These are phyloP conservation scores for Cerastoderma edule DNA, from an alignment of 2,888 invertebrate species.

Conservation along the genomic window DNA sequence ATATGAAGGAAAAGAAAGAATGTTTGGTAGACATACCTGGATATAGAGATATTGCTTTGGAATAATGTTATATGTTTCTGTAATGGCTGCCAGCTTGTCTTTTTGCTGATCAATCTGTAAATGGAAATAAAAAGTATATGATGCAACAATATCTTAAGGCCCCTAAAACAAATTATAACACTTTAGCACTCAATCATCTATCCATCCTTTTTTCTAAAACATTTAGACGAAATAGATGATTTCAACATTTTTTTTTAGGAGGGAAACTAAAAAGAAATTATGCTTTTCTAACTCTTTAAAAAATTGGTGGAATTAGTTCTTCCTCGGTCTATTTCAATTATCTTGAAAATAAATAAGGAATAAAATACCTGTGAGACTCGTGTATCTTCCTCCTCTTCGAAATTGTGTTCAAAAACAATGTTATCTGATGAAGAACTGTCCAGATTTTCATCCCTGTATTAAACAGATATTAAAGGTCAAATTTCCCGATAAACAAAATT, in stretches of 20 bases:
- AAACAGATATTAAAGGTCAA: constrained; percentile 3
- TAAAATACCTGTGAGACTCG: background rate
- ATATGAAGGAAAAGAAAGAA: no score
- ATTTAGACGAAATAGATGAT: no score
- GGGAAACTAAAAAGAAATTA: no score
- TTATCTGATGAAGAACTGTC: constrained; percentile 66
- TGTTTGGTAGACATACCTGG: no score
- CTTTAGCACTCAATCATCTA: background rate
- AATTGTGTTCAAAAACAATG: constrained; percentile 70
- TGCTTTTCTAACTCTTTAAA: no score
- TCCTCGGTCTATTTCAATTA: no score
- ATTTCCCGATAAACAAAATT: no score
- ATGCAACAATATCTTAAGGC: background rate
- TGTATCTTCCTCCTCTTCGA: constrained; percentile 42
- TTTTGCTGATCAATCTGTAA: constrained; percentile 28
- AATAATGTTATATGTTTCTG: constrained; percentile 10
- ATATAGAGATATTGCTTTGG: constrained; percentile 91
- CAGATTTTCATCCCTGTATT: constrained; percentile 36
- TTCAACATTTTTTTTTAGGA: no score
- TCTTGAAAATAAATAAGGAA: background rate
- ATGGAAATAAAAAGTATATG: background rate
- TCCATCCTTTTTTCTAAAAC: background rate
- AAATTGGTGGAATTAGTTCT: no score
- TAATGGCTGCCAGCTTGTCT: constrained; percentile 16
- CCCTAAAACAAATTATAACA: background rate